A percentile compares a stretch with the other conserved stretches of the same genome.
These are phyloP conservation scores for Crocodylus rhombifer DNA, from an alignment of 2,797 vertebrate species.

Conservation along the genomic window DNA sequence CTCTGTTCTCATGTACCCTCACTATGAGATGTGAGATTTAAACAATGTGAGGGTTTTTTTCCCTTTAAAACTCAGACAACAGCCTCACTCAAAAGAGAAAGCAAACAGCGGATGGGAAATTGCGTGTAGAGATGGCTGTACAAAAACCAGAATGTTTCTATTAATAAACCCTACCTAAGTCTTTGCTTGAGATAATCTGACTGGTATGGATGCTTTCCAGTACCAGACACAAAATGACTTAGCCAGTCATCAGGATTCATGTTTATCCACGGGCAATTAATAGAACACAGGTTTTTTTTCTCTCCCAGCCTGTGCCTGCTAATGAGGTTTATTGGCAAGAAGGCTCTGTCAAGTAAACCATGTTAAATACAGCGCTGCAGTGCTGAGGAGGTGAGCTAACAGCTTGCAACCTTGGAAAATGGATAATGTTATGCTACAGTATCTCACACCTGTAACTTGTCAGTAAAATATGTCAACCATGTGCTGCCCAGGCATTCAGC, in stretches of 20 bases:
- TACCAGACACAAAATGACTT: background rate
- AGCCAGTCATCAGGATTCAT: conserved; percentile 3
- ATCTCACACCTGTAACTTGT: background rate
- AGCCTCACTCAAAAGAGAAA: background rate
- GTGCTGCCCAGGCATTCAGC: conserved; percentile 19
- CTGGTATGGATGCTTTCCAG: conserved; percentile 30
- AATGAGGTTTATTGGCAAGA: conserved; percentile 52
- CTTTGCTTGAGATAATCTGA: conserved; percentile 12
- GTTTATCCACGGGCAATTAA: conserved; percentile 49
- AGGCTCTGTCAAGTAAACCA: conserved; percentile 35
- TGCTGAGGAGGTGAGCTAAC: background rate
- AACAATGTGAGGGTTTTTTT: background rate
- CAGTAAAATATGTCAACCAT: conserved; percentile 33
- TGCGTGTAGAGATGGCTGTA: background rate
- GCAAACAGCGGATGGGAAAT: background rate
- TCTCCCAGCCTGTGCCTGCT: background rate
- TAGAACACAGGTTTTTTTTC: conserved; percentile 11
- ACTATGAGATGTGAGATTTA: background rate
- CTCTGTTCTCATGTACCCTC: background rate
- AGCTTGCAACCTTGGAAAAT: conserved; percentile 17
- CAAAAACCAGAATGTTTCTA: background rate
- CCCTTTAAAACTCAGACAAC: background rate
- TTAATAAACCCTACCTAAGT: background rate
- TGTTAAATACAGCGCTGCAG: conserved; percentile 13
- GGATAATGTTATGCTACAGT: conserved; percentile 3